These are phyloP conservation scores for Drosophila tani DNA, from an alignment of 1,140 invertebrate species.

Conservation along the genomic window DNA sequence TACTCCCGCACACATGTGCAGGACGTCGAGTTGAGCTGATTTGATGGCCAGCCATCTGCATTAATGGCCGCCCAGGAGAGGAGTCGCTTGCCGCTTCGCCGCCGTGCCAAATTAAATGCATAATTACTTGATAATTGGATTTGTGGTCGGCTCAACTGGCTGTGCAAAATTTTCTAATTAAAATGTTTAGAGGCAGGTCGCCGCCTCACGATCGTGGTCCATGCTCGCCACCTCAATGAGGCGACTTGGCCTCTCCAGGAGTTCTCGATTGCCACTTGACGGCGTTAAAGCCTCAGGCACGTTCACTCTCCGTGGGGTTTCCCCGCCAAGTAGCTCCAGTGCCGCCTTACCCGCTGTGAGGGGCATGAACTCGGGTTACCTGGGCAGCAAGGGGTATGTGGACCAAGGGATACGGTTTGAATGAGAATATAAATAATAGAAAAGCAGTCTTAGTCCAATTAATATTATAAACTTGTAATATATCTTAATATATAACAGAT, in stretches of 20 bases:
- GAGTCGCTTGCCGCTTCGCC: conserved; percentile 23
- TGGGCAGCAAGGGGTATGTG: background rate
- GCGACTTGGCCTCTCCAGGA: conserved; percentile 18
- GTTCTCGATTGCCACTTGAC: conserved; percentile 60
- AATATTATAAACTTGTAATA: too few species aligned
- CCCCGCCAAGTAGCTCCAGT: conserved; percentile 43
- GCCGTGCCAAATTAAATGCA: conserved; percentile 76
- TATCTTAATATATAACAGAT: background rate
- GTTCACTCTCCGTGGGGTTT: conserved; percentile 49
- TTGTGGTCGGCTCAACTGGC: conserved; percentile 76
- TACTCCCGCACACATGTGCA: conserved; percentile 4
- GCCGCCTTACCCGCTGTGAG: conserved; percentile 24
- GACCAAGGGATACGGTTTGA: background rate
- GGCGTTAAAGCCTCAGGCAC: conserved; percentile 52
- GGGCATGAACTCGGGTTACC: conserved; percentile 18
- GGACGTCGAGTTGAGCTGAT: conserved; percentile 50
- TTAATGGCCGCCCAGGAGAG: conserved; percentile 42
- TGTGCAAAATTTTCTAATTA: conserved; percentile 79
- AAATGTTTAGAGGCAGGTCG: conserved; percentile 71
- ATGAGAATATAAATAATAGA: too few species aligned
- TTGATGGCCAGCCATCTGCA: conserved; percentile 50
- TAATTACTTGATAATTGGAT: conserved; percentile 83
- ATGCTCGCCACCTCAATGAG: conserved; percentile 15
- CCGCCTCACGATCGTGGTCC: conserved; percentile 17
- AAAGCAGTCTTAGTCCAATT: background rate